A percentile compares a stretch with the other conserved stretches of the same genome.
Evolutionary conservation across 2,113 vertebrate genomes (phyloP).

Genomic region (Cnemophilus loriae): DNA sequence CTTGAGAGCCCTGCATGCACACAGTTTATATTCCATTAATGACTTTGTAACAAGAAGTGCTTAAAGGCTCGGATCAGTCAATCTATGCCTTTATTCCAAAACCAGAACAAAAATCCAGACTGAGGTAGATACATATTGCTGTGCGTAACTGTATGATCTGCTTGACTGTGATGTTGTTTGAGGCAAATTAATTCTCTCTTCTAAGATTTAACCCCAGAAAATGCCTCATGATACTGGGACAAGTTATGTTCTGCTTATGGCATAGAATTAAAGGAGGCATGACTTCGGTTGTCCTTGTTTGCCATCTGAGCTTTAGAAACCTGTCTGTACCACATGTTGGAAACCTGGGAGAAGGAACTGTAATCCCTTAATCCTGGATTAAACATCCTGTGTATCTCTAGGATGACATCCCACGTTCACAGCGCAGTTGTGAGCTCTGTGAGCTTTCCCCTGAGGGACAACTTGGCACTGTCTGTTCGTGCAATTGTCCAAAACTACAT

Average conservation of each 20-base stretch:
- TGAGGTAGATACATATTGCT: not conserved
- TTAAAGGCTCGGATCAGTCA: not conserved
- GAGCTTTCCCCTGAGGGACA: not conserved
- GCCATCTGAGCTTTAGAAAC: not conserved
- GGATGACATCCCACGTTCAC: not conserved
- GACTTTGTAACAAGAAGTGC: not conserved
- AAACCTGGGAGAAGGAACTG: not conserved
- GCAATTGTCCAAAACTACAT: not conserved
- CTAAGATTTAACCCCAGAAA: not conserved
- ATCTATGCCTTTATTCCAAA: not conserved
- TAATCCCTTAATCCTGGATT: slow-evolving; percentile 45
- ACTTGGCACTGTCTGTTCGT: not conserved
- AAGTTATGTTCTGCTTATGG: not conserved
- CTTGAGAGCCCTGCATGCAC: not conserved
- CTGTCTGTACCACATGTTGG: not conserved
- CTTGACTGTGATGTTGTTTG: not conserved
- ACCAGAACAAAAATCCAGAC: not conserved
- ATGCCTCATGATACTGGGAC: not conserved
- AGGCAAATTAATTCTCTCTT: not conserved
- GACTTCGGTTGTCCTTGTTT: not conserved
- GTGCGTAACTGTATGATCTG: not conserved
- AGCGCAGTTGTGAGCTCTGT: not conserved
- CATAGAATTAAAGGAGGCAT: not conserved
- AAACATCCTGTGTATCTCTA: not conserved
- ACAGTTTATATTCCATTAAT: not conserved